Conservation (phyloP, 2,113 vertebrate genomes). For the Orientallactaga bullata region DNA sequence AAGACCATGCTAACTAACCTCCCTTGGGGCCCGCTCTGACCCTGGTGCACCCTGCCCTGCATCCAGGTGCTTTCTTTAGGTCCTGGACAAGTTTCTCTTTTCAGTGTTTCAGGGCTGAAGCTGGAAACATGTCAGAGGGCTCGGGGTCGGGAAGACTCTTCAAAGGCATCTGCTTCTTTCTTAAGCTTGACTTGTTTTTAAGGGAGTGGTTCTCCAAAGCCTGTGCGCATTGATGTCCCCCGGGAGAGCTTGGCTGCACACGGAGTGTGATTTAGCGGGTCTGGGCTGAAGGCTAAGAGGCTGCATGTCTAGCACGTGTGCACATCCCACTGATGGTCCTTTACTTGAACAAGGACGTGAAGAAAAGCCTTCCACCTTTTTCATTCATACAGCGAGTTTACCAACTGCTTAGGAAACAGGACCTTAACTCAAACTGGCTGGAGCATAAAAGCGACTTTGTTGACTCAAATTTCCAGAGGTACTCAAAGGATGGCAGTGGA, state of each 20-base stretch:
- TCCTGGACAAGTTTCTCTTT: neutral
- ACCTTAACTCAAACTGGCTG: neutral
- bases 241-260: neutral
- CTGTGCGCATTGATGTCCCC: neutral
- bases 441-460: neutral
- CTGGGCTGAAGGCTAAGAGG: neutral
- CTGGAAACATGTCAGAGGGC: neutral
- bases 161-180: neutral
- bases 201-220: neutral
- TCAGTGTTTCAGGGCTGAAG: neutral
- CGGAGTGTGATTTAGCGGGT: neutral
- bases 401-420: neutral
- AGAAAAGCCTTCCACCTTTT: neutral
- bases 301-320: neutral
- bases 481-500: neutral
- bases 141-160: neutral
- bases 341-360: neutral
- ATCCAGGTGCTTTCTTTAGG: too few relatives aligned
- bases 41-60: neutral
- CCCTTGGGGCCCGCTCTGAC: neutral
- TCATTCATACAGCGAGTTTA: neutral
- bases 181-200: neutral
- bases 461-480: neutral
- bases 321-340: neutral
- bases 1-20: neutral